These are phyloP conservation scores for Meandrusa payeni DNA, from an alignment of 2,888 invertebrate genomes.

Conservation along the genomic window DNA sequence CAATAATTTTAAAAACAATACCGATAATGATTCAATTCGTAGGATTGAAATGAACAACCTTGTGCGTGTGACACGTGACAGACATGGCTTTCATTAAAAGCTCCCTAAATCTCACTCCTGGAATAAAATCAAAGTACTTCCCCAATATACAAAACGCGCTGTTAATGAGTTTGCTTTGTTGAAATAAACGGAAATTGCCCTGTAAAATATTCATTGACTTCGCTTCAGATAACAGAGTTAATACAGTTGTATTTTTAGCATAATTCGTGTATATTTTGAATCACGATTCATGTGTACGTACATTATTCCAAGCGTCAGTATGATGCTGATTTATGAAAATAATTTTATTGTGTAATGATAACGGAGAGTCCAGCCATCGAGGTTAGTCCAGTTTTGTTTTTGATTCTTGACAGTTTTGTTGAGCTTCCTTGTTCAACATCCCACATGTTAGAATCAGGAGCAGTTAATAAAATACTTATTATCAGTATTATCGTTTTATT, in stretches of 20 bases:
- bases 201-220: constrained; percentile 11
- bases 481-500: too few species aligned
- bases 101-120: not conserved
- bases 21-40: not conserved
- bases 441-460: too few species aligned
- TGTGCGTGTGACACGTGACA: not conserved
- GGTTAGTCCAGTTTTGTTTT: too few species aligned
- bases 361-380: too few species aligned
- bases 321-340: too few species aligned
- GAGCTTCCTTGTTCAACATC: too few species aligned
- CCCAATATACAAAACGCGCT: constrained; percentile 1
- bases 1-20: not conserved
- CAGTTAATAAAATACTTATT: too few species aligned
- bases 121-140: constrained; percentile 2
- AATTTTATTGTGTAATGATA: too few species aligned
- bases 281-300: too few species aligned
- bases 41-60: too few species aligned
- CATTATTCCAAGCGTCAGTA: too few species aligned
- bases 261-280: not conserved
- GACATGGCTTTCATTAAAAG: not conserved
- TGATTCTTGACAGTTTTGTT: too few species aligned
- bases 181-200: constrained; percentile 11
- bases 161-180: constrained; percentile 12
- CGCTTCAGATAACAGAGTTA: constrained; percentile 4
- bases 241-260: not conserved